phyloP scores from a whole-genome alignment of 2,113 vertebrate species.

The Sus scrofa region DNA sequence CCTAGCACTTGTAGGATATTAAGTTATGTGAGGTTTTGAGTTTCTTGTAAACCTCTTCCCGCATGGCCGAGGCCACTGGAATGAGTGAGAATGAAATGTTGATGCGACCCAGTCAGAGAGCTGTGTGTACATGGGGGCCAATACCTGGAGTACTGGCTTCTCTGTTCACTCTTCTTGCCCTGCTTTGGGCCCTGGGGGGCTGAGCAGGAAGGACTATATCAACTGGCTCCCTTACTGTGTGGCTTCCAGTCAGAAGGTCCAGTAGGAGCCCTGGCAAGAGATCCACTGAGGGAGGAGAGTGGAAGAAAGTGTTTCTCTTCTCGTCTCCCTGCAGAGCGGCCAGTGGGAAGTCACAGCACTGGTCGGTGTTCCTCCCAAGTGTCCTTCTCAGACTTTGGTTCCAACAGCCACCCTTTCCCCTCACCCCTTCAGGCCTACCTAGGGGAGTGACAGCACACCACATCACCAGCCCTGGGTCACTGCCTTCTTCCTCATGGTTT shows the following conservation, averaged over 20 bases:
- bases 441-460: neutral
- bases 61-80: neutral
- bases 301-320: neutral
- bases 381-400: neutral
- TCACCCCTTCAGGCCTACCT: neutral
- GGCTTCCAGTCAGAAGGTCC: neutral
- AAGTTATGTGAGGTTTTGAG: slow-evolving; percentile 28
- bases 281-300: neutral
- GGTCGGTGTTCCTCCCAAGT: neutral
- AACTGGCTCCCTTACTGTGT: neutral
- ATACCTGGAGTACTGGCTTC: neutral
- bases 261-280: neutral
- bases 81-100: neutral
- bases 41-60: slow-evolving; percentile 42
- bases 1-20: neutral
- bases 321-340: neutral
- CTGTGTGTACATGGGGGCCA: neutral
- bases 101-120: neutral
- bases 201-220: neutral
- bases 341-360: neutral
- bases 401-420: no score
- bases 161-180: neutral
- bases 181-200: neutral
- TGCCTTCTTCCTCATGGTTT: neutral
- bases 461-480: neutral